Evolutionary conservation across 2,113 vertebrate species (phyloP).

Genomic region (Lycaon pictus): DNA sequence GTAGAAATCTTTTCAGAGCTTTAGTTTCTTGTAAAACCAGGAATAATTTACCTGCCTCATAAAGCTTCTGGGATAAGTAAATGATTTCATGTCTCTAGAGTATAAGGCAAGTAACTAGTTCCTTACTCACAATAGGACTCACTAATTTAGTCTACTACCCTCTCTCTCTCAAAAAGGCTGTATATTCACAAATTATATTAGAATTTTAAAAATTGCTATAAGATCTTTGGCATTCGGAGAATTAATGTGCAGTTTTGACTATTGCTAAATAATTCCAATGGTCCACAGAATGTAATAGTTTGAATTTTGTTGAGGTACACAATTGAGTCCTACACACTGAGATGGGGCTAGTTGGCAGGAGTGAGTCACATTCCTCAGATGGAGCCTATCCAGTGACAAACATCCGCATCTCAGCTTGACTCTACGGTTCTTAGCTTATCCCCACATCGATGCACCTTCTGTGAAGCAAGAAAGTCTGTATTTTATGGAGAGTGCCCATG

Average conservation of each 20-base stretch:
- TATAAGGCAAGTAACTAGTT: neutral
- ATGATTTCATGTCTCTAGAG: slow-evolving; percentile 54
- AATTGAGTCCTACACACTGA: neutral
- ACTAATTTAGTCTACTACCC: neutral
- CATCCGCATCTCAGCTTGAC: neutral
- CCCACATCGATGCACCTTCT: neutral
- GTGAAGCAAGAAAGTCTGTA: neutral
- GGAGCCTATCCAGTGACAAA: neutral
- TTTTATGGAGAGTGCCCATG: neutral
- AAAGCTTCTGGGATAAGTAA: slow-evolving; percentile 43
- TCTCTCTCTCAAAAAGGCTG: neutral
- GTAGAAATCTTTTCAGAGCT: neutral
- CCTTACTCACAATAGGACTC: neutral
- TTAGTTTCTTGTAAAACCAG: slow-evolving; percentile 53
- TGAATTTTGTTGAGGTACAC: neutral
- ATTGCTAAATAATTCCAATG: neutral
- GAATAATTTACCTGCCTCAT: neutral
- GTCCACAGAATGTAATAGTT: neutral
- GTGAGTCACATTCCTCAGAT: neutral
- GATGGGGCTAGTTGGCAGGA: neutral
- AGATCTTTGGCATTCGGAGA: neutral
- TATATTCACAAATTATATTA: neutral
- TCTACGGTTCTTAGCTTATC: neutral
- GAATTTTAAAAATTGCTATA: neutral
- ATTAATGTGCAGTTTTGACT: neutral